These are phyloP conservation scores for Pelochelys cantorii DNA, from an alignment of 2,797 vertebrate genomes.

Conservation along the genomic window DNA sequence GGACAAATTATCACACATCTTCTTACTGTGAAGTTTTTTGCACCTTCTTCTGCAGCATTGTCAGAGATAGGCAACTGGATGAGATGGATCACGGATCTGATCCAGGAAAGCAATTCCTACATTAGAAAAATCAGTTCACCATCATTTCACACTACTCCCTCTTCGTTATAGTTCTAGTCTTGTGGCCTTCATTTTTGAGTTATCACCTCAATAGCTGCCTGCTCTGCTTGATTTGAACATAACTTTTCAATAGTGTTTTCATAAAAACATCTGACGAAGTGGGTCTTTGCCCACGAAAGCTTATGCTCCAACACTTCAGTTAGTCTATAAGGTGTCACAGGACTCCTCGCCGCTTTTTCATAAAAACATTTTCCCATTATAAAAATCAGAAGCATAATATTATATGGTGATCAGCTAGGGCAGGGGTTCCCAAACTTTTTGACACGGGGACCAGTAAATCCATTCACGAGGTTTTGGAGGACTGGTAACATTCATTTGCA, in stretches of 20 bases:
- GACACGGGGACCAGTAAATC: no score
- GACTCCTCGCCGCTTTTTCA: no score
- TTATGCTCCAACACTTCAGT: no score
- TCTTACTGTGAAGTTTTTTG: neutral
- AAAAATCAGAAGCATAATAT: neutral
- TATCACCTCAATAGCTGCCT: neutral
- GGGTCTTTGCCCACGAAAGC: no score
- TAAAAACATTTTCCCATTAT: neutral
- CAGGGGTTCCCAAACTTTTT: no score
- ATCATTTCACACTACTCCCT: neutral
- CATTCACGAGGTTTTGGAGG: no score
- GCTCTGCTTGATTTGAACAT: neutral
- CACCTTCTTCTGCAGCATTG: neutral
- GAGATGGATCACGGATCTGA: fast-evolving
- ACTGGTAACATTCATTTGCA: no score
- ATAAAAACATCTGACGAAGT: neutral
- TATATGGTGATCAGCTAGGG: no score
- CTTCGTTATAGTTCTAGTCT: neutral
- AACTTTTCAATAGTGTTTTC: neutral
- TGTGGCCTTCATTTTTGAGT: neutral
- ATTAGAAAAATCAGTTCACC: neutral
- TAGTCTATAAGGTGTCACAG: no score
- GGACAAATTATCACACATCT: neutral
- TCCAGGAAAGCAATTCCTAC: neutral
- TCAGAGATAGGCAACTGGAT: neutral